These are phyloP conservation scores for Euzetes globulus DNA, from an alignment of 2,888 invertebrate genomes.

Conservation along the genomic window DNA sequence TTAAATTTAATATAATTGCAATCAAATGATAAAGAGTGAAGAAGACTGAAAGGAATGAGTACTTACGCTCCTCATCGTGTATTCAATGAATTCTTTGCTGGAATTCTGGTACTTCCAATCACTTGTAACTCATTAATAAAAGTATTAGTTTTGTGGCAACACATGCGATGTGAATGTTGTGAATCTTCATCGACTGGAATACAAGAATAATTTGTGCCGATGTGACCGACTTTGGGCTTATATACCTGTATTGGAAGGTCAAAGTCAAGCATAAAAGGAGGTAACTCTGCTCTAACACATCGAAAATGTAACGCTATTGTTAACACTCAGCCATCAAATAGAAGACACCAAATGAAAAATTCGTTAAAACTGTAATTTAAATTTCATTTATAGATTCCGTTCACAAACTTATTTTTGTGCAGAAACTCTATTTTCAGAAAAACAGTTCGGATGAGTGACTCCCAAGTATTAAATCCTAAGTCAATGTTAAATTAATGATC, in stretches of 20 bases:
- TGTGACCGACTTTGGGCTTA: slow-evolving; percentile 24
- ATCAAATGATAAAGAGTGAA: too few species aligned
- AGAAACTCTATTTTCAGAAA: too few species aligned
- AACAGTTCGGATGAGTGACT: too few species aligned
- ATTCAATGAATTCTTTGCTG: background rate
- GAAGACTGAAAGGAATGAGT: too few species aligned
- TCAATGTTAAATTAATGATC: background rate
- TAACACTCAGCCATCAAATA: slow-evolving; percentile 7
- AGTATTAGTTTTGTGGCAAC: background rate
- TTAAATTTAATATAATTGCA: too few species aligned
- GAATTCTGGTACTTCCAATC: slow-evolving; percentile 14
- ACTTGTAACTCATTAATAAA: background rate
- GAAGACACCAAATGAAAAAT: background rate
- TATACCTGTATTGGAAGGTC: slow-evolving; percentile 18
- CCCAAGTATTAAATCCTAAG: background rate
- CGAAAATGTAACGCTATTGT: slow-evolving; percentile 19
- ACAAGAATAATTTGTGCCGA: background rate
- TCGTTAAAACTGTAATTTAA: background rate
- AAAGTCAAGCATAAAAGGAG: slow-evolving; percentile 18
- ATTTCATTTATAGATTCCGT: too few species aligned
- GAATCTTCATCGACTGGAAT: background rate
- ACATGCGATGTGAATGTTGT: slow-evolving; percentile 15
- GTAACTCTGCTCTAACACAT: background rate
- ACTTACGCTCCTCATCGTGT: slow-evolving; percentile 28
- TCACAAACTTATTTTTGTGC: too few species aligned